Percentiles rank a stretch among this genome's conserved stretches.
Conservation (phyloP, 2,797 vertebrate genomes). For the Dendrocincla tyrannina region DNA sequence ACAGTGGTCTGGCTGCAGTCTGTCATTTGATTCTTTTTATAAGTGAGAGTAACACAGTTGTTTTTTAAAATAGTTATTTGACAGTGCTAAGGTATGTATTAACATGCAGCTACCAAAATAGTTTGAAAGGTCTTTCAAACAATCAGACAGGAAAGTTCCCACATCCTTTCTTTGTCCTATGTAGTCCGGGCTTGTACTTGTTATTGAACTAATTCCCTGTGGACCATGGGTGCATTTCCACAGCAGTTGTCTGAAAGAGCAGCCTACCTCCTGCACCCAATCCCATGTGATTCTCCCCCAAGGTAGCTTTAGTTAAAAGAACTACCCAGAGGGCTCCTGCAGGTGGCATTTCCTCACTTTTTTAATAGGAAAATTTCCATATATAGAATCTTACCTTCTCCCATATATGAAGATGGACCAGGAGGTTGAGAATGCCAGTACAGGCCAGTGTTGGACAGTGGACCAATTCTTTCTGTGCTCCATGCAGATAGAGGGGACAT, state of each 20-base stretch:
- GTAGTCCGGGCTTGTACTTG: not conserved
- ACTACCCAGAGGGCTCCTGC: not conserved
- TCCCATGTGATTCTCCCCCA: not conserved
- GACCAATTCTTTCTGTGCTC: not conserved
- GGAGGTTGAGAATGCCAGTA: not conserved
- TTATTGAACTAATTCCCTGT: not conserved
- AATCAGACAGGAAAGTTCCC: not conserved
- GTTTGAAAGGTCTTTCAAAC: not conserved
- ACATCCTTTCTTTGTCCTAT: not conserved
- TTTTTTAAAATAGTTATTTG: not conserved
- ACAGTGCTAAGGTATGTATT: not conserved
- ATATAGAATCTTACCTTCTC: not conserved
- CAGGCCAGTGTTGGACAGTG: not conserved
- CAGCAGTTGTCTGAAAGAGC: not conserved
- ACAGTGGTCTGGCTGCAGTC: not conserved
- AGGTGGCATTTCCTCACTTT: not conserved
- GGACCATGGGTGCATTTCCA: not conserved
- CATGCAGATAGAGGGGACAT: not conserved
- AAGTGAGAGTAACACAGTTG: not conserved
- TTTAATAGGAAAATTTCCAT: not conserved
- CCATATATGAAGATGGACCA: not conserved
- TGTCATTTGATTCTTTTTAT: not conserved
- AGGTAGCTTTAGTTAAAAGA: not conserved
- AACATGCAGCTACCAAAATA: not conserved
- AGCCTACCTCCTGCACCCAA: not conserved